Conservation (phyloP, 2,113 vertebrate species). For the Edolisoma coerulescens region DNA sequence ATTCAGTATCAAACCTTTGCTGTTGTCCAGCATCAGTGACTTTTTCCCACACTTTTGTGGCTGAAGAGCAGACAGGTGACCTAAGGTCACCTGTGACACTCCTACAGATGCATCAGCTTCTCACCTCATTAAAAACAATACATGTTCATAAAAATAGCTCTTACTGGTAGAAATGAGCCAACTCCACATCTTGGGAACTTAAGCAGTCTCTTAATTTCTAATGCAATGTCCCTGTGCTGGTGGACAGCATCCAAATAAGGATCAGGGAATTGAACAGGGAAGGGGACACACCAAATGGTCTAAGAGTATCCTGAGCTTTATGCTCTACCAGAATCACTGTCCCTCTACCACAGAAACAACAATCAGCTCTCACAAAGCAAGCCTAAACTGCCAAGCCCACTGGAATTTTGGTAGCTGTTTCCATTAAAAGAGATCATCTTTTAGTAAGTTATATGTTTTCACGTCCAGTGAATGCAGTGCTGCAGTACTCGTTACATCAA, state of each 20-base stretch:
- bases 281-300: background rate
- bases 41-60: background rate
- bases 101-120: background rate
- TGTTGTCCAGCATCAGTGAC: accelerated
- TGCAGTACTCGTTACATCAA: background rate
- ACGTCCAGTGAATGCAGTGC: background rate
- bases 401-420: background rate
- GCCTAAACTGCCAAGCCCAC: background rate
- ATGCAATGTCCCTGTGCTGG: background rate
- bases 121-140: background rate
- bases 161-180: background rate
- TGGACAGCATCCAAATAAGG: background rate
- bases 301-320: background rate
- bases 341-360: background rate
- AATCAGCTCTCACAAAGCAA: background rate
- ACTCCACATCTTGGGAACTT: background rate
- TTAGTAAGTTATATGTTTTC: background rate
- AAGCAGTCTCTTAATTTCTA: background rate
- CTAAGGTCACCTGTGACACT: background rate
- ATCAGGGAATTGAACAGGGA: background rate
- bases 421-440: background rate
- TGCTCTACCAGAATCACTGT: background rate
- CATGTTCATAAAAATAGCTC: background rate
- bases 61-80: background rate
- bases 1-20: background rate